Percentiles rank a stretch among this genome's conserved stretches.
Evolutionary conservation across 2,888 invertebrate species (phyloP).

Genomic region (Campaea margaritaria): DNA sequence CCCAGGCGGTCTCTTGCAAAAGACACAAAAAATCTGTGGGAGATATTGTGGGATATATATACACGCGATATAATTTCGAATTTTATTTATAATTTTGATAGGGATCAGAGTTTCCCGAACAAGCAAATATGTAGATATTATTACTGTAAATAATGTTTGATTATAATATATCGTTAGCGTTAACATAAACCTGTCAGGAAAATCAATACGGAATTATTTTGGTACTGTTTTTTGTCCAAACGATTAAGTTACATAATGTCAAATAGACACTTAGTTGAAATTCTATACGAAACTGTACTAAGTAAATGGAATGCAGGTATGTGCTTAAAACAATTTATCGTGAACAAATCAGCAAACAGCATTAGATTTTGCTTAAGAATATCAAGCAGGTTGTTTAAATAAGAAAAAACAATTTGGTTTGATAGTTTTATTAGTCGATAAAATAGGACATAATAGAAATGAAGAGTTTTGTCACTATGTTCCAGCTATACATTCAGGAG

Average conservation of each 20-base stretch:
- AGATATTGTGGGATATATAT: no score
- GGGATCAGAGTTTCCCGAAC: no score
- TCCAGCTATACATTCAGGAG: constrained; percentile 1
- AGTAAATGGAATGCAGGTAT: not conserved
- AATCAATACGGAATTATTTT: constrained; percentile 1
- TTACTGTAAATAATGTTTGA: no score
- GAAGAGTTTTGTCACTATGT: not conserved
- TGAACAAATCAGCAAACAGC: not conserved
- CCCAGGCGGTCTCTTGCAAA: no score
- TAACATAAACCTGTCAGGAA: constrained; percentile 5
- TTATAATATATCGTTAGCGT: not conserved
- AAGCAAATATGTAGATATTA: no score
- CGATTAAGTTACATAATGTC: constrained; percentile 12
- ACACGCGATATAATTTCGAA: no score
- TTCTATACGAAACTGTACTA: constrained; percentile 18
- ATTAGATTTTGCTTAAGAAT: no score
- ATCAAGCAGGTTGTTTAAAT: constrained; percentile 3
- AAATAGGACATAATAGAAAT: constrained; percentile 1
- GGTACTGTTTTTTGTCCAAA: constrained; percentile 3
- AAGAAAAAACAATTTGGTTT: constrained; percentile 6
- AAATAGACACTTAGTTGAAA: constrained; percentile 19
- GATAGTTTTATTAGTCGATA: constrained; percentile 15
- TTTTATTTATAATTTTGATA: no score
- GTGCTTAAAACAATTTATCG: not conserved
- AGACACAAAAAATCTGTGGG: no score